These are phyloP conservation scores for Lasiommata megera DNA, from an alignment of 2,888 invertebrate genomes.

Conservation along the genomic window DNA sequence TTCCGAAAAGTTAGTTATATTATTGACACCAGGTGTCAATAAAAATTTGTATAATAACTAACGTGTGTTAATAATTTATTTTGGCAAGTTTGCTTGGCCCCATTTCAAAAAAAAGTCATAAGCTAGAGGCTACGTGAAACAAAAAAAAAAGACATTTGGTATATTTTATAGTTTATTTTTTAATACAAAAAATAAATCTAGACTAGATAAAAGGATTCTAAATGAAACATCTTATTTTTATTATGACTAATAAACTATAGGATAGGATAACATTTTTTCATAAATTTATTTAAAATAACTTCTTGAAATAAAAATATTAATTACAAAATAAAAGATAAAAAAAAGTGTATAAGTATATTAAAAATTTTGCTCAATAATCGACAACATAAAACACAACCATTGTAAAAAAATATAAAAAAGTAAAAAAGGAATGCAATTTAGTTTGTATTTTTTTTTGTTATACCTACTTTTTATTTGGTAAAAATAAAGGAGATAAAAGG, in stretches of 20 bases:
- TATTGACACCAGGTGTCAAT: too few relatives aligned
- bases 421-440: too few relatives aligned
- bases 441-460: too few relatives aligned
- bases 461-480: too few relatives aligned
- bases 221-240: background rate
- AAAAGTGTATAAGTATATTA: background rate
- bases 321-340: background rate
- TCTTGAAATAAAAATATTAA: background rate
- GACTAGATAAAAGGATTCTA: background rate
- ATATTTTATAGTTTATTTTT: background rate
- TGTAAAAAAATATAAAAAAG: background rate
- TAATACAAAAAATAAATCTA: background rate
- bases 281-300: background rate
- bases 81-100: too few relatives aligned
- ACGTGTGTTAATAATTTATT: too few relatives aligned
- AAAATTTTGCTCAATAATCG: background rate
- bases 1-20: too few relatives aligned
- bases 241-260: background rate
- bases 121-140: too few relatives aligned
- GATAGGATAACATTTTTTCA: background rate
- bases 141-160: background rate
- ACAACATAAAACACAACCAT: conserved; percentile 10
- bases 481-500: too few relatives aligned
- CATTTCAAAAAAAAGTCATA: too few relatives aligned
- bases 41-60: too few relatives aligned